Evolutionary conservation across 1,140 invertebrate genomes (phyloP), one percentile per base, ranked within the genome.

Genomic region (Leptestheria dahalacensis): DNA sequence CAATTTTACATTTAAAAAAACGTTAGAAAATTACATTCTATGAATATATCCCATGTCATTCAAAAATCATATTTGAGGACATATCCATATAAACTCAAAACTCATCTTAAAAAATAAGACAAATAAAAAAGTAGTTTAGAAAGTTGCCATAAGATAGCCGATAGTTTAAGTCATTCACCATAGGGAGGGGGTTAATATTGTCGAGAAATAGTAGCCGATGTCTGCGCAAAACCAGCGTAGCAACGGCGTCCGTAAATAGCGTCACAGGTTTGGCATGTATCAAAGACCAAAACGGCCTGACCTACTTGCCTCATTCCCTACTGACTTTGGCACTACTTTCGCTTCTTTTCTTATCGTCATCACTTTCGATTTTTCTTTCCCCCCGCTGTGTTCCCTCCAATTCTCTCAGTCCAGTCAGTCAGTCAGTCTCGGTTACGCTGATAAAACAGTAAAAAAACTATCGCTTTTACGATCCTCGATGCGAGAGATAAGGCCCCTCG

Each of bases 261-360:
- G n/a, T 52, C 18, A 52, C 28, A 3, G 21, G 49, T 24, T 51
- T 51, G 49, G 23, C 52, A 26, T 26, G 21, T 26, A 54, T 24
- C 18, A 28, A 28, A 18, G 52, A 26, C 24, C 20, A 15, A 23
- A 12, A 12, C 24, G 53, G 24, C 11, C 53, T 55, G 53, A 55
- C 53, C 53, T 11, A 55, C 53, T 55, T 55, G 53, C 53, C 53
- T 55, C 53, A 55, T 55, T 55, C 53, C 53, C 53, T 20, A 55
- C 53, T 55, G 53, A 55, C 53, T 55, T 55, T 55, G 53, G 53
- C 53, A 55, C 53, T 55, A 55, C 53, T 55, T 55, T 55, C 53
- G 53, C 53, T 55, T 55, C 33, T 26, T 33, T 20, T 29, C 53
- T 33, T 55, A 29, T 55, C 53, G 21, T 29, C 20, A 29, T 55